A percentile compares a stretch with the other conserved stretches of the same genome.
phyloP scores from a whole-genome alignment of 2,797 vertebrate species.

The Semaprochilodus insignis region DNA sequence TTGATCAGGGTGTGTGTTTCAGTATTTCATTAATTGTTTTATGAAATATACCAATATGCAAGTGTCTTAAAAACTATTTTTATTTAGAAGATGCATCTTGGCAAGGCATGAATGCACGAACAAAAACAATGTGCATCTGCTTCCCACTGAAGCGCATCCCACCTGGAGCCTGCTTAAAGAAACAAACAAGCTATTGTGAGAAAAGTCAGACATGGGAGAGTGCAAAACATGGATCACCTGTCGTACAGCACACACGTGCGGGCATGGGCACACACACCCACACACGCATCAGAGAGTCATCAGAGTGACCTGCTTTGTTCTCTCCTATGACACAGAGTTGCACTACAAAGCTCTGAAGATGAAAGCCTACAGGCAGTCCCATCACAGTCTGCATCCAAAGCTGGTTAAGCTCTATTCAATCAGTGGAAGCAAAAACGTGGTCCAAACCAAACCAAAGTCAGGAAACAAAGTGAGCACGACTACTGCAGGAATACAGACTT shows the following conservation, averaged over 20 bases:
- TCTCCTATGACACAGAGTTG: background rate
- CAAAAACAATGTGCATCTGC: background rate
- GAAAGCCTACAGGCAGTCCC: background rate
- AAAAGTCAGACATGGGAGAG: background rate
- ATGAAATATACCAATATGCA: no score
- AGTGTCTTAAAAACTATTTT: no score
- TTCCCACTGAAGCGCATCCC: background rate
- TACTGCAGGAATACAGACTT: background rate
- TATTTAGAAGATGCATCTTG: no score
- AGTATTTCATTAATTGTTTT: no score
- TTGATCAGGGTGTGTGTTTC: no score
- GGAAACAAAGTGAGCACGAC: background rate
- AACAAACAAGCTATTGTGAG: background rate
- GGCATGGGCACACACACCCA: background rate
- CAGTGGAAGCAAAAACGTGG: background rate
- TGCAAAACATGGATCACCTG: background rate
- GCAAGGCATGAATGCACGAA: background rate
- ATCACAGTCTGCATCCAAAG: background rate
- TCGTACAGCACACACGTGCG: background rate
- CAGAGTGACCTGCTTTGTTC: background rate
- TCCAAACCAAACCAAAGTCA: background rate
- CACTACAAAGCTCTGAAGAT: slow-evolving; percentile 10
- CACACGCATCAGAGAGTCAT: background rate
- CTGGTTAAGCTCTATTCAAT: background rate
- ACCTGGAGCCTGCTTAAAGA: background rate